Evolutionary conservation across 2,888 invertebrate species (phyloP).

Genomic region (Cephus sareptanus): DNA sequence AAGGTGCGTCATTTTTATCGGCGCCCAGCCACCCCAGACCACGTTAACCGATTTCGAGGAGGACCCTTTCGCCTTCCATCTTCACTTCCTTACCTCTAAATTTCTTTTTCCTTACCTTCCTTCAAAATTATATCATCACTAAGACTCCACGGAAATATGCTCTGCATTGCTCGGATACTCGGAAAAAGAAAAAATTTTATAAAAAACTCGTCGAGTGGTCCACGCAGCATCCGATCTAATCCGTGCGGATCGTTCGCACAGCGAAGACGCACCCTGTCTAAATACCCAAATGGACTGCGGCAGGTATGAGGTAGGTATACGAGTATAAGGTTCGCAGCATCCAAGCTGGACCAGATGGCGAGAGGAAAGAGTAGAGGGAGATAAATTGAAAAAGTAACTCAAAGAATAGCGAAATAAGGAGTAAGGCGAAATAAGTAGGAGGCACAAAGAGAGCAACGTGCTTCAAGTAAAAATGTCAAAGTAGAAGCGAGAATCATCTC

Average conservation of each 20-base stretch:
- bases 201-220: too few relatives aligned
- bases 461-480: slow-evolving; percentile 39
- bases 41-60: slow-evolving; percentile 6
- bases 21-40: neutral
- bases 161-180: too few relatives aligned
- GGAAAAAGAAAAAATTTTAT: too few relatives aligned
- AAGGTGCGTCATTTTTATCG: slow-evolving; percentile 40
- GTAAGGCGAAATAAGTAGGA: slow-evolving; percentile 13
- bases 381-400: slow-evolving; percentile 9
- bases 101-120: neutral
- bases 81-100: too few relatives aligned
- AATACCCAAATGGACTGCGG: slow-evolving; percentile 50
- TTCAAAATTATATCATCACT: too few relatives aligned
- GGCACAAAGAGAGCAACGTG: slow-evolving; percentile 13
- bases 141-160: too few relatives aligned
- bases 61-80: neutral
- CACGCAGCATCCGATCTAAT: too few relatives aligned
- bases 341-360: neutral
- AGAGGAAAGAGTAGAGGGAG: slow-evolving; percentile 15
- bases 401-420: slow-evolving; percentile 21
- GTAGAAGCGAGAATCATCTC: slow-evolving; percentile 32
- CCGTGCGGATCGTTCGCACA: slow-evolving; percentile 16
- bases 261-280: slow-evolving; percentile 47
- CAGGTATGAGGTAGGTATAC: slow-evolving; percentile 41
- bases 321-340: neutral